Conservation (phyloP, 2,888 invertebrate genomes). For the Gibbula magus region DNA sequence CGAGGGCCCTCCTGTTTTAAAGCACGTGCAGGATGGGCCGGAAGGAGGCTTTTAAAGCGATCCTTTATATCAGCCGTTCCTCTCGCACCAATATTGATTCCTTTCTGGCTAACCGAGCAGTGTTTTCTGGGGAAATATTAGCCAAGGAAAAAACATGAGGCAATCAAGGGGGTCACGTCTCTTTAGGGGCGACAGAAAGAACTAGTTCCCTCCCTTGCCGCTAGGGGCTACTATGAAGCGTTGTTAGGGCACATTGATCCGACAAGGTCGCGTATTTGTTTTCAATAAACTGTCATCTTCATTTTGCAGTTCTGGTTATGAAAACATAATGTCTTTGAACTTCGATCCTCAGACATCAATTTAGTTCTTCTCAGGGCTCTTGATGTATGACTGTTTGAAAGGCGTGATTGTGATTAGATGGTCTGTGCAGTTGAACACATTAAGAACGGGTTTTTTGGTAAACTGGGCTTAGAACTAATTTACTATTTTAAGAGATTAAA, state of each 20-base stretch:
- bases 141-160: not conserved
- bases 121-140: slow-evolving; percentile 16
- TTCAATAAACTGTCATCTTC: slow-evolving; percentile 6
- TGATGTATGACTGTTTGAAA: not conserved
- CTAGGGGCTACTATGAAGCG: no score
- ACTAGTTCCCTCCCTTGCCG: no score
- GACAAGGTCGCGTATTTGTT: slow-evolving; percentile 5
- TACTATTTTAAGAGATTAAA: no score
- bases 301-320: not conserved
- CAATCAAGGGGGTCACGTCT: no score
- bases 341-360: not conserved
- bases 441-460: not conserved
- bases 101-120: not conserved
- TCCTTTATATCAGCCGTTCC: not conserved
- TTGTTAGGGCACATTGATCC: not conserved
- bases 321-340: not conserved
- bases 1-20: slow-evolving; percentile 15
- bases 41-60: slow-evolving; percentile 24
- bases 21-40: slow-evolving; percentile 21
- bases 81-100: slow-evolving; percentile 8
- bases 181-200: no score
- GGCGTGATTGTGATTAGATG: no score
- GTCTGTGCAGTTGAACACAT: not conserved
- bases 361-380: not conserved
- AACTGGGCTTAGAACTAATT: no score